Evolutionary conservation across 2,888 invertebrate species (phyloP).

Genomic region (Cheilosia vernalis): DNA sequence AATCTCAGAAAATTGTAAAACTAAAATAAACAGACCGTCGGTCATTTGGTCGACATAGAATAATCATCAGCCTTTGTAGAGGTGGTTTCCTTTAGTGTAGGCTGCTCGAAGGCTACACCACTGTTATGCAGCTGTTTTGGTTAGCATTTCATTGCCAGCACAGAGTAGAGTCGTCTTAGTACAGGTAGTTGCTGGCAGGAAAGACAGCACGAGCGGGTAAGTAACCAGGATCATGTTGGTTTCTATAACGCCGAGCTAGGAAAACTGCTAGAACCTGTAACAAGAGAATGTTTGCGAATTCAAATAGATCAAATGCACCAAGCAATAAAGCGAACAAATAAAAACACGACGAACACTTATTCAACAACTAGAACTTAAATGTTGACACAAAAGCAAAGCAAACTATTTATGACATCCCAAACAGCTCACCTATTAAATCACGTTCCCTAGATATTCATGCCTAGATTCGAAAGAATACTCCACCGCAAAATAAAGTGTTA

Average conservation of each 20-base stretch:
- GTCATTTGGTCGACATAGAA: slow-evolving; percentile 35
- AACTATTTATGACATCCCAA: background rate
- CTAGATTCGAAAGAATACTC: slow-evolving; percentile 20
- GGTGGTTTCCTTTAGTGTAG: slow-evolving; percentile 22
- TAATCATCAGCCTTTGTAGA: slow-evolving; percentile 57
- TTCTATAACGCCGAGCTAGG: slow-evolving; percentile 91
- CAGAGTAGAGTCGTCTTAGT: slow-evolving; percentile 76
- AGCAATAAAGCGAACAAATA: background rate
- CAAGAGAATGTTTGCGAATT: background rate
- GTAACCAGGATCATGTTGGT: slow-evolving; percentile 90
- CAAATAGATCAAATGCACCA: background rate
- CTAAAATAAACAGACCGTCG: slow-evolving; percentile 32
- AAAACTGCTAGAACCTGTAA: slow-evolving; percentile 92
- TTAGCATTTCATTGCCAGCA: slow-evolving; percentile 57
- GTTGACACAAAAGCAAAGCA: slow-evolving; percentile 4
- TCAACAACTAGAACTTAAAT: background rate
- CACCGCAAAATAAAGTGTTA: slow-evolving; percentile 12
- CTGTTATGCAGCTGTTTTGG: slow-evolving; percentile 34
- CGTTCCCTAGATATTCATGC: slow-evolving; percentile 29
- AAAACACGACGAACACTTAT: background rate
- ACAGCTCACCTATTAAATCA: slow-evolving; percentile 50
- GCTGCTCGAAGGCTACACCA: slow-evolving; percentile 22
- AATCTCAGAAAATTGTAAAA: slow-evolving; percentile 61
- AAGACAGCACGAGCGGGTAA: slow-evolving; percentile 90
- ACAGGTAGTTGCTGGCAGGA: slow-evolving; percentile 84